Evolutionary conservation across 2,113 vertebrate genomes (phyloP).

Genomic region (Poecile atricapillus): DNA sequence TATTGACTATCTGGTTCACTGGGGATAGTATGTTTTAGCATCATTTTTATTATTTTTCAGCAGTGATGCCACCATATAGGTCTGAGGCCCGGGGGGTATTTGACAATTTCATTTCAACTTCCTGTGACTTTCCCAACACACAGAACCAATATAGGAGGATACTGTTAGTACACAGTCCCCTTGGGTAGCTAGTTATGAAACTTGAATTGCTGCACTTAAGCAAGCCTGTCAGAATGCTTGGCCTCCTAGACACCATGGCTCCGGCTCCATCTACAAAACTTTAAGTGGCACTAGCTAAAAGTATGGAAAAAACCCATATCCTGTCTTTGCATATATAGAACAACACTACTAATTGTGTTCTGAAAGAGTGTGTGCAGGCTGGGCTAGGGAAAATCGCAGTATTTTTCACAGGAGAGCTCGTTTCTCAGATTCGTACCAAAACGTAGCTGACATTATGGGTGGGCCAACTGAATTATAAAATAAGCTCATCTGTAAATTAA

Average conservation of each 20-base stretch:
- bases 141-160: slow-evolving; percentile 42
- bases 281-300: slow-evolving; percentile 78
- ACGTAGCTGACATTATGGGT: rapidly evolving
- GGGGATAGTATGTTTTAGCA: background rate
- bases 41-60: slow-evolving; percentile 47
- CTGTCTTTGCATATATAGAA: slow-evolving; percentile 74
- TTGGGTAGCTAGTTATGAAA: slow-evolving; percentile 70
- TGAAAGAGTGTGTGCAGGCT: slow-evolving; percentile 70
- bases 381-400: background rate
- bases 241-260: slow-evolving; percentile 80
- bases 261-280: slow-evolving; percentile 84
- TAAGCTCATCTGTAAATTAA: background rate
- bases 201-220: slow-evolving; percentile 79
- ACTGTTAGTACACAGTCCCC: slow-evolving; percentile 64
- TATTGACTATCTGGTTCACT: slow-evolving; percentile 38
- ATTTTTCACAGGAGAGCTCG: background rate
- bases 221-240: slow-evolving; percentile 68
- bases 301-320: slow-evolving; percentile 86
- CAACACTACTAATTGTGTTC: slow-evolving; percentile 73
- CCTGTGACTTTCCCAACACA: slow-evolving; percentile 66
- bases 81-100: background rate
- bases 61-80: slow-evolving; percentile 26
- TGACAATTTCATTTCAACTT: slow-evolving; percentile 65
- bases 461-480: background rate
- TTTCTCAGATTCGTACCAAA: background rate